Evolutionary conservation across 2,888 invertebrate genomes (phyloP).

Genomic region (Cybosia mesomella): DNA sequence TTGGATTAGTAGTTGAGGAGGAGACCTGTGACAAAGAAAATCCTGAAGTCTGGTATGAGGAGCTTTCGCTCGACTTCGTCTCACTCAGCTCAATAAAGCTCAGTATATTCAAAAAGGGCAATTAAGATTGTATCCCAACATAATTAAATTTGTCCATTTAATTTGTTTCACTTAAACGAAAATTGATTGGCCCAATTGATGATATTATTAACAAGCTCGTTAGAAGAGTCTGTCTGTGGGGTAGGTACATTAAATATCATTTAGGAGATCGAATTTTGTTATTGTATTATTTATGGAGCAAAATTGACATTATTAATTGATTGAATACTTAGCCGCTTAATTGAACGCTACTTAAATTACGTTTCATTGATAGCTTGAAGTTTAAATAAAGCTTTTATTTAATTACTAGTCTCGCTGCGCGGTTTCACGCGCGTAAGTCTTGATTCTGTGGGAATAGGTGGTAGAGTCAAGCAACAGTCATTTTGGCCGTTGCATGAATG

Average conservation of each 20-base stretch:
- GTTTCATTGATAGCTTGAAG: not conserved
- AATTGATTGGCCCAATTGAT: constrained; percentile 40
- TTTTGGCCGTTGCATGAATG: too few species aligned
- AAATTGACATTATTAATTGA: not conserved
- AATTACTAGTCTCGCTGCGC: too few species aligned
- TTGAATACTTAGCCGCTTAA: not conserved
- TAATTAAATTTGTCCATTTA: constrained; percentile 29
- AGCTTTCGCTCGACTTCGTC: not conserved
- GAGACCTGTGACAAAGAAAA: too few species aligned
- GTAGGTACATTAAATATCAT: not conserved
- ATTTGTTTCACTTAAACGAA: constrained; percentile 36
- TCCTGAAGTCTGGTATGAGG: too few species aligned
- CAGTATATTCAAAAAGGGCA: not conserved
- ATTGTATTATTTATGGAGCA: not conserved
- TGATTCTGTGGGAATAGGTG: too few species aligned
- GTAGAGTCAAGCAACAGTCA: too few species aligned
- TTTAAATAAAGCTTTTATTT: too few species aligned
- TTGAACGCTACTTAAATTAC: not conserved
- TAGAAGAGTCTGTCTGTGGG: constrained; percentile 11
- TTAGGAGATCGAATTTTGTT: not conserved
- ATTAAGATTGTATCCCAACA: constrained; percentile 23
- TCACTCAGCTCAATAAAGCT: too few species aligned
- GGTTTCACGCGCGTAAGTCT: too few species aligned
- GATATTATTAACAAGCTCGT: constrained; percentile 27
- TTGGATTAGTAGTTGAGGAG: too few species aligned